Conservation (phyloP, 2,888 invertebrate species). For the Homarus gammarus region DNA sequence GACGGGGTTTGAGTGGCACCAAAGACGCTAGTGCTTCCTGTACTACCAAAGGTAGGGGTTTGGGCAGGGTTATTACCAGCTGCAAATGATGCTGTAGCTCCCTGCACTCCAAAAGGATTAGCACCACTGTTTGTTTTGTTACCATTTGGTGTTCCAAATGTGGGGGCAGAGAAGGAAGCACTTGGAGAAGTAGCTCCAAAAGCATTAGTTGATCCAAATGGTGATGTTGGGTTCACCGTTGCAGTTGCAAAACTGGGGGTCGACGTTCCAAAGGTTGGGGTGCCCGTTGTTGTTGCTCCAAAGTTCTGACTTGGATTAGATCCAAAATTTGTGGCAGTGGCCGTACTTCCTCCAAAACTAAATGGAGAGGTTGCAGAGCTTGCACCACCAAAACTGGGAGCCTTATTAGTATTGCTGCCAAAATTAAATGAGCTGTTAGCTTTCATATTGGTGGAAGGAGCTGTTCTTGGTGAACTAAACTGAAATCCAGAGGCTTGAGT, state of each 20-base stretch:
- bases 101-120: conserved; percentile 6
- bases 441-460: neutral
- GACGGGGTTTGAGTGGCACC: conserved; percentile 24
- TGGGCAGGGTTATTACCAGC: neutral
- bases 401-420: neutral
- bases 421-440: conserved; percentile 8
- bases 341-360: conserved; percentile 25
- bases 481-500: conserved; percentile 7
- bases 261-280: conserved; percentile 25
- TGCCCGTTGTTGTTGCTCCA: conserved; percentile 35
- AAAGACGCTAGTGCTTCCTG: conserved; percentile 14
- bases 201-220: conserved; percentile 21
- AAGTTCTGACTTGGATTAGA: conserved; percentile 17
- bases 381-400: conserved; percentile 30
- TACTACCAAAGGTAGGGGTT: neutral
- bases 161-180: conserved; percentile 5
- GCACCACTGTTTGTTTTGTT: conserved; percentile 5
- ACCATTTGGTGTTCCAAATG: conserved; percentile 12
- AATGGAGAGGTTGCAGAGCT: conserved; percentile 31
- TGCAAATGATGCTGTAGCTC: conserved; percentile 5
- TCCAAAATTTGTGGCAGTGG: conserved; percentile 32
- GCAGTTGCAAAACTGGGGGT: conserved; percentile 45
- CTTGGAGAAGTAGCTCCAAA: conserved; percentile 28
- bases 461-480: conserved; percentile 7
- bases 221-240: conserved; percentile 3